Evolutionary conservation across 2,113 vertebrate genomes (phyloP), one percentile per base, ranked within the genome.

Genomic region (Mobula birostris): DNA sequence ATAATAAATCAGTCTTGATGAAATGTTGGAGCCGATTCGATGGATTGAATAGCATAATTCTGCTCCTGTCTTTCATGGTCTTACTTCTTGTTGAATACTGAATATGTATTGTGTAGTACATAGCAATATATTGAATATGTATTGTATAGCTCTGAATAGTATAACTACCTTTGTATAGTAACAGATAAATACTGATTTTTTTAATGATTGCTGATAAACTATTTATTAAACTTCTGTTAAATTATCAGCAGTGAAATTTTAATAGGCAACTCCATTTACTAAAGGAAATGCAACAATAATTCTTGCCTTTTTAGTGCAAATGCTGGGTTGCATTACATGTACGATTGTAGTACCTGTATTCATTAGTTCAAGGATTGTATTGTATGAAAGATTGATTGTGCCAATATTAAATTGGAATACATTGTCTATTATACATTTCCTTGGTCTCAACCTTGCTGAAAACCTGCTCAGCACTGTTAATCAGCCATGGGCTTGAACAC

Each of bases 381-480:
- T 92, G 66, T 48, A 92, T 68, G 68, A 68, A 68, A 63, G 63
- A 68, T 72, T 36, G 36, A 36, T 36, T 72, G 32, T 91, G 19
- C 68, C n/a, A 91, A 68, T 70, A 91, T 91, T 36, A 70, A 19
- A 92, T 70, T 92, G 7, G n/a, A 92, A 36, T 92, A 68, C 36
- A 36, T 40, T 92, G 1, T 92, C 66, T 5, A 4, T 36, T 40
- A 21, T n/a, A 92, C 7, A 40, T 11, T 92, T 92, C 21, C 66
- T 72, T 70, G 27, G 58, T 63, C 12, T 29, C 27, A 61, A 12
- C 27, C n/a, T 88, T 88, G 56, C 61, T 87, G 1, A 87, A 61
- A 87, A 87, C 40, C 48, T 27, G 36, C 36, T 36, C 36, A 36
- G 36, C 36, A 36, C 36, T 36, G 36, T 36, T 36, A 36, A 36